A percentile compares a stretch with the other conserved stretches of the same genome.
Conservation (phyloP, 2,797 vertebrate genomes). For the Denticeps clupeoides region DNA sequence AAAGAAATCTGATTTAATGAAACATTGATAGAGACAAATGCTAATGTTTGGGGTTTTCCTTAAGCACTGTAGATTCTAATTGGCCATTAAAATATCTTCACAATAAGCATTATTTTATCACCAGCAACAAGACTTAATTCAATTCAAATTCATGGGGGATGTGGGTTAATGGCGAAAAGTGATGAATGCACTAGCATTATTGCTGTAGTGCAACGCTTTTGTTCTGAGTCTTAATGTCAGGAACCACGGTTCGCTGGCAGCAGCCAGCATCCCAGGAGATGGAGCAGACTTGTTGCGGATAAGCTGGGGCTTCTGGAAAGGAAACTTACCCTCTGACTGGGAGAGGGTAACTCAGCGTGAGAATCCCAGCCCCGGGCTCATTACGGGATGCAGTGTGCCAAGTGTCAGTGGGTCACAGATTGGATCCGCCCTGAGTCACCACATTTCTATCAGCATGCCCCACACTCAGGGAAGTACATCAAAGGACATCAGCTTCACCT, state of each 20-base stretch:
- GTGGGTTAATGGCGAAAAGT: too few relatives aligned
- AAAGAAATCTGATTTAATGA: too few relatives aligned
- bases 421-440: slow-evolving; percentile 21
- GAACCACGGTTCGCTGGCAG: too few relatives aligned
- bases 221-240: background rate
- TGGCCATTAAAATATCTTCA: slow-evolving; percentile 30
- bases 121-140: background rate
- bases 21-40: slow-evolving; percentile 31
- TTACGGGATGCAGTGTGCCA: slow-evolving; percentile 17
- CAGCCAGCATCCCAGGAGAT: background rate
- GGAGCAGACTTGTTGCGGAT: background rate
- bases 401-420: slow-evolving; percentile 30
- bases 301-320: slow-evolving; percentile 13
- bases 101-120: slow-evolving; percentile 8
- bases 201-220: background rate
- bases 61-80: slow-evolving; percentile 15
- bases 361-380: slow-evolving; percentile 12
- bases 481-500: slow-evolving; percentile 20
- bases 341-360: slow-evolving; percentile 26
- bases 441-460: slow-evolving; percentile 23
- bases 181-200: background rate
- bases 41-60: slow-evolving; percentile 19
- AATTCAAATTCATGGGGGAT: background rate
- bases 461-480: slow-evolving; percentile 22
- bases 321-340: slow-evolving; percentile 13